A percentile compares a stretch with the other conserved stretches of the same genome.
phyloP scores from a whole-genome alignment of 2,113 vertebrate genomes.

The Lycocorax pyrrhopterus region DNA sequence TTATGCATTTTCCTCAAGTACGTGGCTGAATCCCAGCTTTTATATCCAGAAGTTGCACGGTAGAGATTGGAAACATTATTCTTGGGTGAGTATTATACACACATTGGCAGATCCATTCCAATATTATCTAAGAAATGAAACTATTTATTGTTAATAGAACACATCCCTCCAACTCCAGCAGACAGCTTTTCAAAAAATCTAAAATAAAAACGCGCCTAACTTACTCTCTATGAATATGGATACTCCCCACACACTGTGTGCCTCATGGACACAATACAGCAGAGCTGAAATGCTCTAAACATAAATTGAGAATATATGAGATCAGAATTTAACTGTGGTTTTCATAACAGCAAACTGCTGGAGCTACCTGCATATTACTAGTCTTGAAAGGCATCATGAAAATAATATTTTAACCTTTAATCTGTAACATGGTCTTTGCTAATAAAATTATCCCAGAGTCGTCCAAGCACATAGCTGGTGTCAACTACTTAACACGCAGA shows the following conservation, averaged over 20 bases:
- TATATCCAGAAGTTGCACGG: background rate
- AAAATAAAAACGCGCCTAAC: background rate
- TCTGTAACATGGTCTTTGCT: background rate
- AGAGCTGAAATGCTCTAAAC: background rate
- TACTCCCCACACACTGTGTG: background rate
- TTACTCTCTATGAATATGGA: background rate
- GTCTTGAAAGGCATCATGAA: background rate
- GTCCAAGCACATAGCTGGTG: background rate
- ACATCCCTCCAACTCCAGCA: background rate
- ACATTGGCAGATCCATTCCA: background rate
- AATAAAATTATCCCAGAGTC: conserved; percentile 32
- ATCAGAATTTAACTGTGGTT: conserved; percentile 24
- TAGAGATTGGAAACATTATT: background rate
- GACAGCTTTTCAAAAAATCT: background rate
- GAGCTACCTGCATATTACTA: conserved; percentile 9
- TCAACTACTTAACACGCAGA: background rate
- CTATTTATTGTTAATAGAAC: background rate
- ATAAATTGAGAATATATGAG: background rate
- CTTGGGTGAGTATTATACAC: background rate
- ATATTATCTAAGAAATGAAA: background rate
- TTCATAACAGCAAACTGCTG: conserved; percentile 3
- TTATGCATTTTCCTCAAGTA: background rate
- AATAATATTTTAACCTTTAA: conserved; percentile 46
- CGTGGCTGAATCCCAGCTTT: background rate
- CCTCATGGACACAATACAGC: background rate